Base-by-base conservation (phyloP, 2,888 invertebrate species). In the Brachypterus glaber region DNA sequence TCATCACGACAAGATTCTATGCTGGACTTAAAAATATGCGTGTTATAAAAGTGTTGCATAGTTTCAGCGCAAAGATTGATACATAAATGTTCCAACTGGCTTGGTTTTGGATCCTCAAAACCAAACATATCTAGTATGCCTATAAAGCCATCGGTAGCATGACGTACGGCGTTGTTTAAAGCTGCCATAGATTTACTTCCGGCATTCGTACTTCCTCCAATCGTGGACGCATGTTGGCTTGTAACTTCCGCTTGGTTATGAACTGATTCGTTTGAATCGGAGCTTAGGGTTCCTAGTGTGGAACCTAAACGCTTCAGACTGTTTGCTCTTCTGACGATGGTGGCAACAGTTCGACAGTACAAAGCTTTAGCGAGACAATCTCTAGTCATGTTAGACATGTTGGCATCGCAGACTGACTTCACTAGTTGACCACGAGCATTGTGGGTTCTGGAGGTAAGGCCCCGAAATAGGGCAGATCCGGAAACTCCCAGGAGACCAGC, bases 21-120 rank as follows among this genome's bases (percentile, higher is more conserved):
- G 49, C 88, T 84, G 14, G 89, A 87, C 66, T 92, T 92, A 69
- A 95, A 93, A 52, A 93, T 90, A 67, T 93, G 92, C 36, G 92
- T 93, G 67, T 92, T 95, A 72, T 93, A 95, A 66, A 92, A 93
- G 66, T 93, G 93, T 64, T 95, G 93, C 89, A 95, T 90, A 18
- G 92, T 92, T 70, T 95, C 95, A 1, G 93, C 91, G 67, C 92
- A 92, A 44, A 95, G 70, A 69, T 95, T 95, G 55, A 91, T 90
- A 68, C 93, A 93, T 41, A 95, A 70, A 63, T 93, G 93, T 64
- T 95, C 93, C 51, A 95, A 70, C 50, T 88, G 87, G 53, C 87
- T 83, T 1, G 88, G 88, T 66, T 85, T 83, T 17, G 87, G 86
- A 62, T 90, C 89, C 69, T 93, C 92, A 68, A 93, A 93, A 3